A percentile compares a stretch with the other conserved stretches of the same genome.
phyloP scores from a whole-genome alignment of 1,140 invertebrate species.

The Drosophila chauvacae region DNA sequence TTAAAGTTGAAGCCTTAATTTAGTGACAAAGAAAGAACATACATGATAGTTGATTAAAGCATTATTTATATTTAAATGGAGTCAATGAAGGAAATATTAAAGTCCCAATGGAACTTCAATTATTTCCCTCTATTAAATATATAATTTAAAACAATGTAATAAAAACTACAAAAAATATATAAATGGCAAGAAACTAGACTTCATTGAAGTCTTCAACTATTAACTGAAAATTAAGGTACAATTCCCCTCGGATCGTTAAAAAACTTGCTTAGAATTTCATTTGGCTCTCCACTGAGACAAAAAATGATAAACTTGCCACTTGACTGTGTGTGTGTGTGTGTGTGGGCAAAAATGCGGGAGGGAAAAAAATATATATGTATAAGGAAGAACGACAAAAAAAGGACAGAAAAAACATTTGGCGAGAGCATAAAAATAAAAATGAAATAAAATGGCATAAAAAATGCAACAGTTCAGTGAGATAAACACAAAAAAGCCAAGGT shows the following conservation, averaged over 20 bases:
- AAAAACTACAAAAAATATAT: neutral
- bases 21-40: neutral
- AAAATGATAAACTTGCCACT: slow-evolving; percentile 67
- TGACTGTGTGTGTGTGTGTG: slow-evolving; percentile 3
- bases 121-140: neutral
- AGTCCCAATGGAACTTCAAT: too few species aligned
- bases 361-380: neutral
- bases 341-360: slow-evolving; percentile 23
- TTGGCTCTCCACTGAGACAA: slow-evolving; percentile 30
- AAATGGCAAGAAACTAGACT: neutral
- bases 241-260: slow-evolving; percentile 13
- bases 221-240: neutral
- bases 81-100: too few species aligned
- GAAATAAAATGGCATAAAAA: slow-evolving; percentile 75
- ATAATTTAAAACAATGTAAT: neutral
- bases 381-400: slow-evolving; percentile 17
- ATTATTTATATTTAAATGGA: too few species aligned
- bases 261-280: slow-evolving; percentile 5
- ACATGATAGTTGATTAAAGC: neutral
- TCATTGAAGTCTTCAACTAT: neutral
- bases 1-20: too few species aligned
- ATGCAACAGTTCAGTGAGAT: slow-evolving; percentile 72
- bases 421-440: slow-evolving; percentile 72
- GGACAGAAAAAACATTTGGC: slow-evolving; percentile 50
- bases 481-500: slow-evolving; percentile 58